Percentiles rank a stretch among this genome's conserved stretches.
Evolutionary conservation across 2,113 vertebrate genomes (phyloP).

Genomic region (Casuarius casuarius): DNA sequence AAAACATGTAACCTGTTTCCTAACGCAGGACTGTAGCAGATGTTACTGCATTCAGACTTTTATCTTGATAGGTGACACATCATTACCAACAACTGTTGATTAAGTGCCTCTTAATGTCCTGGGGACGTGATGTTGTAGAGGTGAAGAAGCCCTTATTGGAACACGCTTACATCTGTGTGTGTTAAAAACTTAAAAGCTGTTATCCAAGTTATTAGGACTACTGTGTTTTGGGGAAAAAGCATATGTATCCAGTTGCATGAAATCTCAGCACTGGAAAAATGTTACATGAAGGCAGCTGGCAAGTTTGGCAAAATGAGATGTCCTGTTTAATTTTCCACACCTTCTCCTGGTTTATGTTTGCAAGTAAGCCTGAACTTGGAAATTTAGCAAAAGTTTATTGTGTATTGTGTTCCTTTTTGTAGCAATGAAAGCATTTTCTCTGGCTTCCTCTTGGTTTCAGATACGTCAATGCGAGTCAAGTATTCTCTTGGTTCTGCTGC

Average conservation of each 20-base stretch:
- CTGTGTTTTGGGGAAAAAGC: not conserved
- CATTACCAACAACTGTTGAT: constrained; percentile 62
- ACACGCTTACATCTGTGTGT: not conserved
- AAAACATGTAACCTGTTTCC: constrained; percentile 32
- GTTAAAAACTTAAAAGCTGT: constrained; percentile 33
- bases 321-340: not conserved
- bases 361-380: not conserved
- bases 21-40: constrained; percentile 45
- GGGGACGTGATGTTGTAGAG: not conserved
- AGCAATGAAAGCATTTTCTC: not conserved
- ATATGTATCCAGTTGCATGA: not conserved
- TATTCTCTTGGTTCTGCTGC: not conserved
- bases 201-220: not conserved
- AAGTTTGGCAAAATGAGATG: not conserved
- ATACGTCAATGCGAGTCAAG: not conserved
- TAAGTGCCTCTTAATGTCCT: constrained; percentile 36
- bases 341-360: not conserved
- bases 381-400: not conserved
- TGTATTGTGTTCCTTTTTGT: not conserved
- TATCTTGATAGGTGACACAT: constrained; percentile 54
- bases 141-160: constrained; percentile 36
- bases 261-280: not conserved
- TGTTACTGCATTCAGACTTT: constrained; percentile 62
- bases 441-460: not conserved
- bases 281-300: not conserved